phyloP scores from a whole-genome alignment of 2,797 vertebrate species.

The Saguinus oedipus region DNA sequence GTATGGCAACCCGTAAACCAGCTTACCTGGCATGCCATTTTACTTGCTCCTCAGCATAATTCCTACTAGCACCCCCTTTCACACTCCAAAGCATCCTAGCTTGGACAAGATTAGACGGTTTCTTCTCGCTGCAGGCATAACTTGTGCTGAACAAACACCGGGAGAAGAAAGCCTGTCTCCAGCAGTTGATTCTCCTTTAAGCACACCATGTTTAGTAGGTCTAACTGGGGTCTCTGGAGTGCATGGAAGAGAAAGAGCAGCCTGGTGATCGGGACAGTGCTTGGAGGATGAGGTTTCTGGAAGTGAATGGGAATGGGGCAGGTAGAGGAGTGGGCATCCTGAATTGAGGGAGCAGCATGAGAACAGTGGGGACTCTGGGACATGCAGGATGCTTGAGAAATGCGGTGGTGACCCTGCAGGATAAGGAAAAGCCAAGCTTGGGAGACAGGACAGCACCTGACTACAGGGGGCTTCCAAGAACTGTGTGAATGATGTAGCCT shows the following conservation, averaged over 20 bases:
- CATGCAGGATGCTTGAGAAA: not conserved
- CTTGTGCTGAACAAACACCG: not conserved
- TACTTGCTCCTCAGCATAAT: not conserved
- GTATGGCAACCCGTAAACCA: not conserved
- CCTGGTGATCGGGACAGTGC: rapidly evolving
- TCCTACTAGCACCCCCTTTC: not conserved
- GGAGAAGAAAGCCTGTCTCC: not conserved
- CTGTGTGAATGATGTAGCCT: rapidly evolving
- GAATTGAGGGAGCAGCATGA: not conserved
- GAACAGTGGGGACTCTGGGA: too few species aligned
- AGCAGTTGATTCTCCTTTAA: not conserved
- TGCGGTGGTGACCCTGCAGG: not conserved
- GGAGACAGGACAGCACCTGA: not conserved
- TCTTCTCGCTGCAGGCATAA: not conserved
- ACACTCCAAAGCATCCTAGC: not conserved
- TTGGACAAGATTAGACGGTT: not conserved
- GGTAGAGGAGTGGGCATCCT: not conserved
- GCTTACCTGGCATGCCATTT: not conserved
- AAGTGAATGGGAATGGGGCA: not conserved
- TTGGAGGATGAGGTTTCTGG: not conserved
- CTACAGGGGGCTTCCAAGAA: not conserved
- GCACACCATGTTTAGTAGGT: not conserved
- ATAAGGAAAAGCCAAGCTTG: not conserved
- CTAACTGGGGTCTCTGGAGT: not conserved
- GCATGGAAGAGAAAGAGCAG: not conserved